phyloP scores from a whole-genome alignment of 2,113 vertebrate genomes.

The Lates calcarifer region DNA sequence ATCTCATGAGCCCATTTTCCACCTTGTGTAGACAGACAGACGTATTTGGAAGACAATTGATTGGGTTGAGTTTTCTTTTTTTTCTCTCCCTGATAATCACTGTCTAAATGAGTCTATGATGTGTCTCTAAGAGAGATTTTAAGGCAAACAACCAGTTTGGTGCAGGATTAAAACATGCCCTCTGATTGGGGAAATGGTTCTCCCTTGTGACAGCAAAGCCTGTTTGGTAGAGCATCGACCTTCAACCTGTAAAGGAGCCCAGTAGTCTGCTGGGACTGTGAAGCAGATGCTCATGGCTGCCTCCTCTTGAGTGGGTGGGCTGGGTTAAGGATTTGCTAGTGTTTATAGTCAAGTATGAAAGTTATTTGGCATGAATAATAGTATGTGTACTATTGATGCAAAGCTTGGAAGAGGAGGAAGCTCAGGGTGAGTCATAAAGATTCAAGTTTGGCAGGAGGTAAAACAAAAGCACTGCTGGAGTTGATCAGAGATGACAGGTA shows the following conservation, averaged over 20 bases:
- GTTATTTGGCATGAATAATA: conserved; percentile 70
- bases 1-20: conserved; percentile 25
- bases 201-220: conserved; percentile 67
- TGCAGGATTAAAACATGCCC: conserved; percentile 52
- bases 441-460: conserved; percentile 72
- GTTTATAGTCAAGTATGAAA: conserved; percentile 56
- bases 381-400: conserved; percentile 13
- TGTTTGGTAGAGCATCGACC: conserved; percentile 66
- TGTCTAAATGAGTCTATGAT: conserved; percentile 36
- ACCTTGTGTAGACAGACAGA: conserved; percentile 26
- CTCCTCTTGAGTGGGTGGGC: conserved; percentile 57
- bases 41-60: conserved; percentile 16
- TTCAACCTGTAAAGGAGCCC: conserved; percentile 70
- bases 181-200: conserved; percentile 44
- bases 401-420: conserved; percentile 50
- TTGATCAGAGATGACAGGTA: conserved; percentile 60
- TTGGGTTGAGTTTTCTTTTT: conserved; percentile 33
- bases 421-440: conserved; percentile 72
- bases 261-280: conserved; percentile 41
- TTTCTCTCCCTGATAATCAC: conserved; percentile 23
- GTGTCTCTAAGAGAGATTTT: background rate
- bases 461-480: conserved; percentile 64
- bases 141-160: conserved; percentile 15
- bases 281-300: conserved; percentile 55
- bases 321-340: conserved; percentile 47